Evolutionary conservation across 2,113 vertebrate genomes (phyloP).

Genomic region (Bostrychus sinensis): DNA sequence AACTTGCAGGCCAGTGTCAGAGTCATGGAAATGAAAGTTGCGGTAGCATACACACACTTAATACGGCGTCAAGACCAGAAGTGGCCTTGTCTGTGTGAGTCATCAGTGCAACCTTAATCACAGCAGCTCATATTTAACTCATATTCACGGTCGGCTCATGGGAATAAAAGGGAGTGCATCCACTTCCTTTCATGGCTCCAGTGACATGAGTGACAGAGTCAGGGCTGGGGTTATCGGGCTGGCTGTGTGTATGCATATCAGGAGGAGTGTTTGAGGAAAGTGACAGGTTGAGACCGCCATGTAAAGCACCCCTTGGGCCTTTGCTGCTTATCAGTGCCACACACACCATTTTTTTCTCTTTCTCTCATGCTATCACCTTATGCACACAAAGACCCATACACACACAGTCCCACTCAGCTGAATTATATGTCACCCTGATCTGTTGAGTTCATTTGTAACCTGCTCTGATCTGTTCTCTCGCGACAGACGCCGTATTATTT

Average conservation of each 20-base stretch:
- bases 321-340: conserved; percentile 62
- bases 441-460: conserved; percentile 61
- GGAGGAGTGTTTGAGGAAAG: conserved; percentile 50
- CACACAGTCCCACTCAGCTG: conserved; percentile 11
- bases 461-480: conserved; percentile 44
- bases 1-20: conserved; percentile 12
- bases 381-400: conserved; percentile 37
- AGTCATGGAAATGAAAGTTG: conserved; percentile 43
- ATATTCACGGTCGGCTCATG: conserved; percentile 34
- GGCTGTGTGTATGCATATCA: conserved; percentile 44
- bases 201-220: conserved; percentile 41
- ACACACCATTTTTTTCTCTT: conserved; percentile 37
- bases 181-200: conserved; percentile 43
- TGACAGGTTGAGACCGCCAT: conserved; percentile 56
- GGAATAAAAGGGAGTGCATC: conserved; percentile 30
- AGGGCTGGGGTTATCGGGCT: conserved; percentile 44
- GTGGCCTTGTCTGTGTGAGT: conserved; percentile 50
- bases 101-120: conserved; percentile 53
- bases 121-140: conserved; percentile 42
- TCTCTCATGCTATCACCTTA: conserved; percentile 39
- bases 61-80: conserved; percentile 26
- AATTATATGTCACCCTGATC: conserved; percentile 57
- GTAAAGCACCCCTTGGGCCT: conserved; percentile 50
- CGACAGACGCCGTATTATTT: conserved; percentile 54
- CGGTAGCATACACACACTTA: conserved; percentile 16